Percentiles rank a stretch among this genome's conserved stretches.
Conservation (phyloP, 2,888 invertebrate genomes). For the Acrobasis repandana region DNA sequence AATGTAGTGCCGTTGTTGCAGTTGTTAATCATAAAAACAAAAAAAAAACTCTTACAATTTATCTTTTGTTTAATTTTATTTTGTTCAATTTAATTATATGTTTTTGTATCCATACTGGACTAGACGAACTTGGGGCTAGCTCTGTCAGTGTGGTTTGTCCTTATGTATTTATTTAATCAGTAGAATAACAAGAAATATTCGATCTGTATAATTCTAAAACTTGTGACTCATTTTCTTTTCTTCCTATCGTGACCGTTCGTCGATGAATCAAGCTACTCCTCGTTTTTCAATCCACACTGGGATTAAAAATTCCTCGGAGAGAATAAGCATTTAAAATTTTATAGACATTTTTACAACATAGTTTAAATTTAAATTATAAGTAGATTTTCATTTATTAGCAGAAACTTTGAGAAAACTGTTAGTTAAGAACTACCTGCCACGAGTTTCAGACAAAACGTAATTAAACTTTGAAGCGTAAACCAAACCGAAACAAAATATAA, state of each 20-base stretch:
- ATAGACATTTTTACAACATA: neutral
- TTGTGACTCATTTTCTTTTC: neutral
- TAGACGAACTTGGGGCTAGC: too few species aligned
- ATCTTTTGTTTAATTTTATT: too few species aligned
- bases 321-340: neutral
- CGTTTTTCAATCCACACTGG: neutral
- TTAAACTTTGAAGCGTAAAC: constrained; percentile 13
- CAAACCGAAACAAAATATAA: neutral
- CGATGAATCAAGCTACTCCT: neutral
- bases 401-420: constrained; percentile 12
- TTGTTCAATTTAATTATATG: too few species aligned
- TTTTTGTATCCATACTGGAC: too few species aligned
- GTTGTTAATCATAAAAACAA: too few species aligned
- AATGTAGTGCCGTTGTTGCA: too few species aligned
- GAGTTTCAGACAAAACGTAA: constrained; percentile 3
- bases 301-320: neutral
- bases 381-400: constrained; percentile 2
- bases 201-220: neutral
- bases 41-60: too few species aligned
- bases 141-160: too few species aligned
- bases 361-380: neutral
- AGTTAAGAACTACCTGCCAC: constrained; percentile 9
- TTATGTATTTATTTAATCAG: too few species aligned
- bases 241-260: neutral
- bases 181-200: neutral